These are phyloP conservation scores for Orgyia antiqua DNA, from an alignment of 2,888 invertebrate genomes.

Conservation along the genomic window DNA sequence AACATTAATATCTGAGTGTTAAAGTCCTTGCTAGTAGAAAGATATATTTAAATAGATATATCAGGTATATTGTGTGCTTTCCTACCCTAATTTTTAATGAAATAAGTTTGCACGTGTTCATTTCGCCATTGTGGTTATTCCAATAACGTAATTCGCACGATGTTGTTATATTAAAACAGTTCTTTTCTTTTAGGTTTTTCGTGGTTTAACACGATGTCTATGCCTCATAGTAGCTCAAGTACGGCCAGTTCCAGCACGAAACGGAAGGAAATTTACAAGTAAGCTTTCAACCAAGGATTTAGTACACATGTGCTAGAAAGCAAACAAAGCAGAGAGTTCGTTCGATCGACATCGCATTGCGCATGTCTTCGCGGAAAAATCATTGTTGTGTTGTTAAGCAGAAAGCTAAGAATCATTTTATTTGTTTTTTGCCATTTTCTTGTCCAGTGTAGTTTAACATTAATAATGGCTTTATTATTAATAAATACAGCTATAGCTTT, in stretches of 20 bases:
- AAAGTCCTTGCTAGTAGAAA: too few relatives aligned
- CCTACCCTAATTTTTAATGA: too few relatives aligned
- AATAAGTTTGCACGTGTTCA: too few relatives aligned
- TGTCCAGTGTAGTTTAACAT: too few relatives aligned
- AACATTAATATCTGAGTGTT: too few relatives aligned
- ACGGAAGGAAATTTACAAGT: constrained; percentile 76
- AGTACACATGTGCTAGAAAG: neutral
- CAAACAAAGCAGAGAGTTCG: neutral
- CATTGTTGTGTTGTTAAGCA: neutral
- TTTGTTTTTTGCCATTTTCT: too few relatives aligned
- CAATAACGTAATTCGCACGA: too few relatives aligned
- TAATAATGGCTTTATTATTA: neutral
- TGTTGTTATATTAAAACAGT: too few relatives aligned
- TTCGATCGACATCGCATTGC: neutral
- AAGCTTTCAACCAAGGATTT: constrained; percentile 21
- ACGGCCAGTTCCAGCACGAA: constrained; percentile 70
- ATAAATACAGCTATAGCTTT: neutral
- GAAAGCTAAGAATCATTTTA: too few relatives aligned
- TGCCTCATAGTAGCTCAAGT: constrained; percentile 73
- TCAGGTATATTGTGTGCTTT: too few relatives aligned
- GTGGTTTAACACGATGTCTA: constrained; percentile 49
- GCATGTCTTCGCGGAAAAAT: constrained; percentile 1
- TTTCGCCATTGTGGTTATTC: too few relatives aligned
- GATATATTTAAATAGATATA: too few relatives aligned
- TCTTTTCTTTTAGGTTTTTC: constrained; percentile 11